Percentiles rank a stretch among this genome's conserved stretches.
phyloP scores from a whole-genome alignment of 2,113 vertebrate genomes.

The Caloenas nicobarica region DNA sequence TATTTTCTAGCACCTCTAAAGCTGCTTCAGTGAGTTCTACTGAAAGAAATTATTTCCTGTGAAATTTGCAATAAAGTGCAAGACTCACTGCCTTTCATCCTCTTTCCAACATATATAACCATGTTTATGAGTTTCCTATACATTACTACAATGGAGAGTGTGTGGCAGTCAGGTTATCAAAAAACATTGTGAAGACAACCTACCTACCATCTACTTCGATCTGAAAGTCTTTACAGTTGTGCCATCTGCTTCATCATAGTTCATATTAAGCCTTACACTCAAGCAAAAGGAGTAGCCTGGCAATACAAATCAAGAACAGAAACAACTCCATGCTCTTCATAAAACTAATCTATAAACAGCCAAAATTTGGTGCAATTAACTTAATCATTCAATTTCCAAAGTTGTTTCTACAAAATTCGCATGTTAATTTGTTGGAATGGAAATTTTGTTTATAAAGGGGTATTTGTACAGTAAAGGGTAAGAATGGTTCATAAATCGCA shows the following conservation, averaged over 20 bases:
- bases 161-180: neutral
- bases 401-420: neutral
- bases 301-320: neutral
- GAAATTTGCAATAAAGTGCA: neutral
- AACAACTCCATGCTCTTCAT: neutral
- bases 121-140: neutral
- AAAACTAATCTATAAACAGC: neutral
- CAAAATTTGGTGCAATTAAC: neutral
- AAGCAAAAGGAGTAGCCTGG: constrained; percentile 6
- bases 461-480: neutral
- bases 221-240: neutral
- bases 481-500: neutral
- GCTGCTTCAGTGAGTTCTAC: neutral
- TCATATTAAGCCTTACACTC: neutral
- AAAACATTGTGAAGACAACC: neutral
- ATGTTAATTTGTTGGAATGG: neutral
- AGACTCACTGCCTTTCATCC: neutral
- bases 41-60: neutral
- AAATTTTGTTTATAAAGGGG: neutral
- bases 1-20: neutral
- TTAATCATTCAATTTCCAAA: neutral
- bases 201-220: neutral
- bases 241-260: neutral
- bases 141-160: neutral
- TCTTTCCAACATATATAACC: neutral